Evolutionary conservation across 2,888 invertebrate genomes (phyloP).

Genomic region (Cantharis nigra): DNA sequence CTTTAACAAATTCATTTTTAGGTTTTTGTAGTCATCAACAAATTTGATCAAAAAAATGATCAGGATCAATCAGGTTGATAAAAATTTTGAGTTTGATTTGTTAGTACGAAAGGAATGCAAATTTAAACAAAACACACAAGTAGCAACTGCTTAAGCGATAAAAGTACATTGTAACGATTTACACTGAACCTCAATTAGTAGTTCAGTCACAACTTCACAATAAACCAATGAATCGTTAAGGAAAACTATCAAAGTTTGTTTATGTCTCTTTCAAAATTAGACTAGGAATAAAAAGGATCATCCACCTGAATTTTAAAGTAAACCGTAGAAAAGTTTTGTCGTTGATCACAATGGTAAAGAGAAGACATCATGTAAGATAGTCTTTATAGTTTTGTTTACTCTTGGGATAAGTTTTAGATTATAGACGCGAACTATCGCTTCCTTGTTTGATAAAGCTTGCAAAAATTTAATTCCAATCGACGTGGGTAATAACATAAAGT

Average conservation of each 20-base stretch:
- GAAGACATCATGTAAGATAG: constrained; percentile 42
- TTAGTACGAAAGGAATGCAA: not conserved
- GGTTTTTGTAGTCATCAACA: too few relatives aligned
- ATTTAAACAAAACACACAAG: not conserved
- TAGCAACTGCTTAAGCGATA: not conserved
- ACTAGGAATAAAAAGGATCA: constrained; percentile 8
- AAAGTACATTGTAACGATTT: not conserved
- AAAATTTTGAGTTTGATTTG: too few relatives aligned
- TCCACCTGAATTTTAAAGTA: constrained; percentile 47
- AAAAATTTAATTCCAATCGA: constrained; percentile 30
- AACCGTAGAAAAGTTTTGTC: constrained; percentile 51
- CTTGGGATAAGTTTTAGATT: constrained; percentile 47
- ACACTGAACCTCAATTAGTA: not conserved
- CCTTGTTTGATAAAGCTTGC: constrained; percentile 36
- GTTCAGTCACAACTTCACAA: not conserved
- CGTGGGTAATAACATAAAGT: constrained; percentile 16
- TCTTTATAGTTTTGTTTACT: constrained; percentile 57
- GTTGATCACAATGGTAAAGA: constrained; percentile 49
- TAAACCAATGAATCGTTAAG: not conserved
- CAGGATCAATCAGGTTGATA: too few relatives aligned
- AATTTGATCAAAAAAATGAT: too few relatives aligned
- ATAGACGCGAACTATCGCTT: constrained; percentile 42
- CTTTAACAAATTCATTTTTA: too few relatives aligned
- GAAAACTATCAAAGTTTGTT: not conserved
- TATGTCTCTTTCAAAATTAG: constrained; percentile 6